Conservation (phyloP, 2,797 vertebrate species). For the Pitangus sulphuratus region DNA sequence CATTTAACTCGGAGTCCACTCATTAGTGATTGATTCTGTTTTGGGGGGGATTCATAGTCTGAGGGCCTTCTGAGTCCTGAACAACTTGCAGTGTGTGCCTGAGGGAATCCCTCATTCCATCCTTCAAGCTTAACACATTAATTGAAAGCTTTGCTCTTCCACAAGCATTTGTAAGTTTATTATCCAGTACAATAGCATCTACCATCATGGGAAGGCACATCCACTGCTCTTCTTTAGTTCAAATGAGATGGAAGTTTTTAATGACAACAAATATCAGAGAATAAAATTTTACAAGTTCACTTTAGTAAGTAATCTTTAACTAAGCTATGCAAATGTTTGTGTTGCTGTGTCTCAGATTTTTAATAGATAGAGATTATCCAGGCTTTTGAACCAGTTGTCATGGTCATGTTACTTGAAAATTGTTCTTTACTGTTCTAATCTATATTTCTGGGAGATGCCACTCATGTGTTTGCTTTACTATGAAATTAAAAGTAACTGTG, state of each 20-base stretch:
- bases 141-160: background rate
- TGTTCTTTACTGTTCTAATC: background rate
- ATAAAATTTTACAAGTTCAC: background rate
- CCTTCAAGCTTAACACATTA: background rate
- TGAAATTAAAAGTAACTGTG: background rate
- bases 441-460: background rate
- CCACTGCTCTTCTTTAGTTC: background rate
- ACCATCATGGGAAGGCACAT: accelerated
- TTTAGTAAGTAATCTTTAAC: background rate
- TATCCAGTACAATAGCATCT: background rate
- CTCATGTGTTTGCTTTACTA: background rate
- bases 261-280: background rate
- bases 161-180: background rate
- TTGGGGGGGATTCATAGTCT: background rate
- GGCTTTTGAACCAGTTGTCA: background rate
- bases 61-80: background rate
- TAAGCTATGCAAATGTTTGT: background rate
- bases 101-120: background rate
- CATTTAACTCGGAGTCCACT: accelerated
- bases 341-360: background rate
- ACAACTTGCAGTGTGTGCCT: background rate
- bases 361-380: background rate
- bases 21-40: background rate
- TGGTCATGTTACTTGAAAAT: background rate
- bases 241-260: background rate